phyloP scores from a whole-genome alignment of 2,797 vertebrate species.

The Bradypodion ventrale region DNA sequence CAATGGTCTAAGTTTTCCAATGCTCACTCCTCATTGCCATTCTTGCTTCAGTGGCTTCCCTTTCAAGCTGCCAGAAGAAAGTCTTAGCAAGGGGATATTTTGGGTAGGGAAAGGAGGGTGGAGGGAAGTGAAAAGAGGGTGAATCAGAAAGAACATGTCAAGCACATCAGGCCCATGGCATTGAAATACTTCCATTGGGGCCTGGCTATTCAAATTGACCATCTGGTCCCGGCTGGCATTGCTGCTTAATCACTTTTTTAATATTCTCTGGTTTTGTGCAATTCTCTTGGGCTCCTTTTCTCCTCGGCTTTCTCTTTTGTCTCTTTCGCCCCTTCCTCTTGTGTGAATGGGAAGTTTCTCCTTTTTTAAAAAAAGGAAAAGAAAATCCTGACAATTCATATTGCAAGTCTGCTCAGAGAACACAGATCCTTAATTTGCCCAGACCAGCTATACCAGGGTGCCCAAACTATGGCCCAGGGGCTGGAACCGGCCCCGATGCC shows the following conservation, averaged over 20 bases:
- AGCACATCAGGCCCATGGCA: constrained; percentile 8
- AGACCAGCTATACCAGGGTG: no score
- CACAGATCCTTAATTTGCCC: no score
- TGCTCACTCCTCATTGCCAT: not conserved
- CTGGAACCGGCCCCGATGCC: no score
- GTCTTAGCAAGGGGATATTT: not conserved
- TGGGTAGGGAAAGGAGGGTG: constrained; percentile 35
- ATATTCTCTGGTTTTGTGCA: constrained; percentile 1
- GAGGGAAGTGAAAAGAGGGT: not conserved
- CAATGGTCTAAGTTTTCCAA: not conserved
- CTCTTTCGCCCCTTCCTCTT: not conserved
- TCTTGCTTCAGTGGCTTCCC: not conserved
- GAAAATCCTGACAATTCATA: not conserved
- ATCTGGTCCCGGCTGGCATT: constrained; percentile 16
- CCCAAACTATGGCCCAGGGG: no score
- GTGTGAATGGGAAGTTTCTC: constrained; percentile 54
- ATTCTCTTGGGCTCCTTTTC: not conserved
- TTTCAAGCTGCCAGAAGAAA: not conserved
- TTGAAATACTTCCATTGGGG: constrained; percentile 23
- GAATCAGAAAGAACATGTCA: not conserved
- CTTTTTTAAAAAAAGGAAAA: constrained; percentile 45
- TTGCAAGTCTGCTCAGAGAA: no score
- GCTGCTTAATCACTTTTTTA: constrained; percentile 10
- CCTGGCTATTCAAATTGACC: constrained; percentile 17
- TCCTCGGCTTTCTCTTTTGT: not conserved